phyloP scores from a whole-genome alignment of 2,888 invertebrate species.

The Aethes cnicana region DNA sequence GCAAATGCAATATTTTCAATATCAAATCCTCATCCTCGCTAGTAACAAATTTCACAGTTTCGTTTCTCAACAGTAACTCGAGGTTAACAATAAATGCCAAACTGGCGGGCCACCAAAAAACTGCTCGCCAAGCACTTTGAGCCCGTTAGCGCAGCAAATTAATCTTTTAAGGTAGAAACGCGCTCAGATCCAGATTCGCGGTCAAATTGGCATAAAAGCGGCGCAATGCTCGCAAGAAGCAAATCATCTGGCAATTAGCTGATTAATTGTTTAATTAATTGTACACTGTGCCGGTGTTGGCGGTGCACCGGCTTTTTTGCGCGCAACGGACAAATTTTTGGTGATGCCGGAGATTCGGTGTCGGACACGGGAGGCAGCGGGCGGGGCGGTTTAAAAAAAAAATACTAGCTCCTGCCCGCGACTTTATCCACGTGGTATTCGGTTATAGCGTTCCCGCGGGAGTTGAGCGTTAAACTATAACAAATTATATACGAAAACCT shows the following conservation, averaged over 20 bases:
- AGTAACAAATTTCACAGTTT: too few relatives aligned
- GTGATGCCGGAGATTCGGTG: slow-evolving; percentile 15
- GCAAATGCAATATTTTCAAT: too few relatives aligned
- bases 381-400: background rate
- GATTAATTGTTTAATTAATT: slow-evolving; percentile 83
- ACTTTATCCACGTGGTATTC: too few relatives aligned
- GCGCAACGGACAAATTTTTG: slow-evolving; percentile 25
- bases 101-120: background rate
- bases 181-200: slow-evolving; percentile 50
- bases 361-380: background rate
- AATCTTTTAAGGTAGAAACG: slow-evolving; percentile 50
- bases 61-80: too few relatives aligned
- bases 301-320: slow-evolving; percentile 43
- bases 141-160: slow-evolving; percentile 40
- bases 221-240: slow-evolving; percentile 60
- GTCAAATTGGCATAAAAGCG: slow-evolving; percentile 68
- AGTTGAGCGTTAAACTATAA: too few relatives aligned
- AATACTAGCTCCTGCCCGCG: too few relatives aligned
- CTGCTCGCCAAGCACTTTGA: slow-evolving; percentile 2
- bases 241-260: slow-evolving; percentile 76
- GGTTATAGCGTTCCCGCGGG: too few relatives aligned
- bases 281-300: slow-evolving; percentile 55
- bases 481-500: too few relatives aligned
- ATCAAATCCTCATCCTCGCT: too few relatives aligned
- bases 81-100: too few relatives aligned